These are phyloP conservation scores for Disparrhopalites patrizii DNA, from an alignment of 2,888 invertebrate species.

Conservation along the genomic window DNA sequence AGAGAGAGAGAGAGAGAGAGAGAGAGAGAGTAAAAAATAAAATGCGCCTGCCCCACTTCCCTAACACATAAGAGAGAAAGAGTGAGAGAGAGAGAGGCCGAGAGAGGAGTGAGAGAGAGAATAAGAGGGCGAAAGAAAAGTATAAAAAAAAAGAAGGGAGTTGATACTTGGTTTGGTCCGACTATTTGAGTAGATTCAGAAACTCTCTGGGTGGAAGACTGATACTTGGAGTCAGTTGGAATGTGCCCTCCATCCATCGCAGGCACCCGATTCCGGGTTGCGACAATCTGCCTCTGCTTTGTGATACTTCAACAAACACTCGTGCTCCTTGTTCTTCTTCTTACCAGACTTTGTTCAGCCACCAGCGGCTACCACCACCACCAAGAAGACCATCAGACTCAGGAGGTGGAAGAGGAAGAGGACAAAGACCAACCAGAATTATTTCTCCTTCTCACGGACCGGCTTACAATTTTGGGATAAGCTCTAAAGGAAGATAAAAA, in stretches of 20 bases:
- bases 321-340: background rate
- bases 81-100: too few relatives aligned
- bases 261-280: conserved; percentile 42
- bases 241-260: conserved; percentile 42
- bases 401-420: background rate
- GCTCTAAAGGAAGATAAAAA: too few relatives aligned
- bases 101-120: too few relatives aligned
- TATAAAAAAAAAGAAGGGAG: conserved; percentile 19
- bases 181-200: conserved; percentile 6
- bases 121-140: conserved; percentile 6
- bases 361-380: background rate
- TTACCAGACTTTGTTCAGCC: conserved; percentile 5
- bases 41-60: conserved; percentile 1
- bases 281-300: conserved; percentile 26
- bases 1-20: conserved; percentile 8
- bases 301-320: conserved; percentile 8
- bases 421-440: background rate
- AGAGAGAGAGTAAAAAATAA: too few relatives aligned
- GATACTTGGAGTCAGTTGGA: conserved; percentile 32
- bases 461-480: too few relatives aligned
- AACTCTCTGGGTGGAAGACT: conserved; percentile 13
- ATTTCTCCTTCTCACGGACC: too few relatives aligned
- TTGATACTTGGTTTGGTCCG: conserved; percentile 29
- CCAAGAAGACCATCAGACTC: too few relatives aligned
- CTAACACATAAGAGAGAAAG: too few relatives aligned